These are phyloP conservation scores for Chelonus insularis DNA, from an alignment of 1,140 invertebrate genomes.

Conservation along the genomic window DNA sequence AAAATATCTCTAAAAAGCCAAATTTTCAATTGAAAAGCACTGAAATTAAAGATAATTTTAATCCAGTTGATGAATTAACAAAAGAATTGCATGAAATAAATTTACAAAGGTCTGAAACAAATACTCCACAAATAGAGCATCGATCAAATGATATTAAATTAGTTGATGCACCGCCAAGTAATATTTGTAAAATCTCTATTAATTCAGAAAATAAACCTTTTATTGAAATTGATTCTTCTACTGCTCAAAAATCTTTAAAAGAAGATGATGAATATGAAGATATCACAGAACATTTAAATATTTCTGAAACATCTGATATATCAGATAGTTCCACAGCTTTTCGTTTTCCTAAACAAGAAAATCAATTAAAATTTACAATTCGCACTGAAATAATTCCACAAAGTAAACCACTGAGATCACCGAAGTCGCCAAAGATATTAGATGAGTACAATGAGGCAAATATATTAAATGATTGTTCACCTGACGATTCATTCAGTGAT, in stretches of 20 bases:
- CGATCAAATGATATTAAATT: slow-evolving; percentile 1
- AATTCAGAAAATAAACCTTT: slow-evolving; percentile 4
- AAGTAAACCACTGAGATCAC: slow-evolving; percentile 26
- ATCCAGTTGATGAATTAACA: slow-evolving; percentile 36
- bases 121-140: slow-evolving; percentile 11
- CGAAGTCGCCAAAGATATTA: slow-evolving; percentile 44
- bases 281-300: slow-evolving; percentile 11
- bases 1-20: slow-evolving; percentile 21
- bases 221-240: not conserved
- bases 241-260: not conserved
- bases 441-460: slow-evolving; percentile 51
- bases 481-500: slow-evolving; percentile 4
- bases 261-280: slow-evolving; percentile 9
- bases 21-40: slow-evolving; percentile 31
- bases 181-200: slow-evolving; percentile 30
- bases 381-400: slow-evolving; percentile 10
- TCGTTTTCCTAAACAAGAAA: slow-evolving; percentile 3
- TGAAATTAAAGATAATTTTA: slow-evolving; percentile 29
- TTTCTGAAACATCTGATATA: slow-evolving; percentile 17
- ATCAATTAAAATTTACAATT: slow-evolving; percentile 13
- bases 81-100: slow-evolving; percentile 42
- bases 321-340: slow-evolving; percentile 1
- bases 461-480: slow-evolving; percentile 41
- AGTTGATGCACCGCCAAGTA: slow-evolving; percentile 14
- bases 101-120: slow-evolving; percentile 21